Base-by-base conservation (phyloP, 2,113 vertebrate species). In the Stegastes partitus region DNA sequence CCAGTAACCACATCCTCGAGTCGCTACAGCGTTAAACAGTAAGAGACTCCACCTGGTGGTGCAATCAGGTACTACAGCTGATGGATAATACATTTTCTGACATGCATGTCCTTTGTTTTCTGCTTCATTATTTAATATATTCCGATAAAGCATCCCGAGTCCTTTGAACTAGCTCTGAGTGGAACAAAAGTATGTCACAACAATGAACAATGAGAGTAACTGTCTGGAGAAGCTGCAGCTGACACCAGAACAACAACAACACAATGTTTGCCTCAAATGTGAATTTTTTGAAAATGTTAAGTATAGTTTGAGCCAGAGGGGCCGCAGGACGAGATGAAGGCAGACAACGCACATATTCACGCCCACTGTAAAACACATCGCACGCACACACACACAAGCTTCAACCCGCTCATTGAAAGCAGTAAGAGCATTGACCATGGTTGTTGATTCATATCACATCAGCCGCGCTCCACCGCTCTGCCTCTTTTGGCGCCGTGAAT, bases 381-480 rank as follows among this genome's bases (percentile, higher is more conserved):
- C 62, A 21, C 25, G 42, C 55, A 51, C 65, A 66, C 67, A 50
- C 55, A 63, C 18, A 64, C 47, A 71, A 47, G n/a, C 79, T 56
- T 63, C 16, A 1, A 70, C 37, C 53, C 0, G 37, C 56, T 83
- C 79, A 85, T 79, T 50, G 77, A 77, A 74, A 79, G 79, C 79
- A 28, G 69, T 49, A 68, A 79, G 70, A 78, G 59, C 72, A 79
- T 10, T 61, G 82, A 85, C 72, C 71, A 59, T 28, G 49, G 69
- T 68, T 85, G 83, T 88, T 68, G 67, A 87, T 86, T 89, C 76
- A 68, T 69, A 80, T 86, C 62, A 59, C 69, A 82, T 90, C 83
- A 84, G 64, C 58, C 19, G 47, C 53, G 72, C 55, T 44, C 70
- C 4, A 37, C 68, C 75, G 70, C 72, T 53, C 61, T 73, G 62